Evolutionary conservation across 2,888 invertebrate genomes (phyloP).

Genomic region (Pterobdella sp.): DNA sequence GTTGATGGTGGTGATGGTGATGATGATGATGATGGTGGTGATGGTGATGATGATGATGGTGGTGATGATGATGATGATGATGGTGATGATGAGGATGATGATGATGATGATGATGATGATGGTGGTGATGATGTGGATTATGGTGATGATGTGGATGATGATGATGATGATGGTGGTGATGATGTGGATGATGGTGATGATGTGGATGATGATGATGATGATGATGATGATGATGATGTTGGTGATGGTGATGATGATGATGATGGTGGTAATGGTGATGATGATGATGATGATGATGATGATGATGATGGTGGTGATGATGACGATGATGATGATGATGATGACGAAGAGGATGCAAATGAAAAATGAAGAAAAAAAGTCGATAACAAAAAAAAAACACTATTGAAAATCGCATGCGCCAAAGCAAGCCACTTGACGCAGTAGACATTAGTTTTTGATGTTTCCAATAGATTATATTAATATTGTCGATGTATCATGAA

Average conservation of each 20-base stretch:
- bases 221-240: not conserved
- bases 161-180: constrained; percentile 21
- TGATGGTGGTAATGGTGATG: constrained; percentile 19
- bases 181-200: not conserved
- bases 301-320: constrained; percentile 28
- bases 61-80: not conserved
- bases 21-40: not conserved
- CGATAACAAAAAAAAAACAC: not conserved
- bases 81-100: constrained; percentile 27
- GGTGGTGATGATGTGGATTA: constrained; percentile 23
- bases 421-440: too few species aligned
- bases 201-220: not conserved
- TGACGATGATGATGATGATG: constrained; percentile 26
- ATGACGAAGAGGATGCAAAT: constrained; percentile 18
- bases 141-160: constrained; percentile 24
- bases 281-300: constrained; percentile 30
- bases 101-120: constrained; percentile 30
- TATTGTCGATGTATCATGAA: too few species aligned
- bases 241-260: not conserved
- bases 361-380: not conserved
- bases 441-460: too few species aligned
- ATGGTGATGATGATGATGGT: not conserved
- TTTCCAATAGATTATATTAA: too few species aligned
- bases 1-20: not conserved
- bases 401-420: not conserved